These are phyloP conservation scores for Catonia carolina DNA, from an alignment of 2,888 invertebrate genomes.

Conservation along the genomic window DNA sequence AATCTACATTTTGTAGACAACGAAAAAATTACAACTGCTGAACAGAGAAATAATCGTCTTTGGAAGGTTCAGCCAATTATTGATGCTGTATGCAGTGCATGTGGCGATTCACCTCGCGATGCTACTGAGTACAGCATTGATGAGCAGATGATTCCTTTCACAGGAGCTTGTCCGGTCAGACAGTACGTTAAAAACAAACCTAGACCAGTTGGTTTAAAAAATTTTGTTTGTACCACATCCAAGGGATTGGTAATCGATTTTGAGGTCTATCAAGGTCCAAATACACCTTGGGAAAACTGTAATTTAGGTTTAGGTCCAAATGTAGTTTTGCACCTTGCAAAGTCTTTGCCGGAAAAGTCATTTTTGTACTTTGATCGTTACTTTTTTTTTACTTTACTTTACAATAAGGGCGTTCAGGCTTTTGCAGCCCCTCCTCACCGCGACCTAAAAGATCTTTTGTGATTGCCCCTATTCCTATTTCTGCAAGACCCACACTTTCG, in stretches of 20 bases:
- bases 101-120: neutral
- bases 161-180: constrained; percentile 1
- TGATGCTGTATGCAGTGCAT: neutral
- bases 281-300: neutral
- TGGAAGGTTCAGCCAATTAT: too few species aligned
- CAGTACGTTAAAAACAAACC: constrained; percentile 13
- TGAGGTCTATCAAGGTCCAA: constrained; percentile 5
- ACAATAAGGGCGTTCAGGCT: too few species aligned
- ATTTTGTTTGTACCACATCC: too few species aligned
- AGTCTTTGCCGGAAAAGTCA: neutral
- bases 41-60: neutral
- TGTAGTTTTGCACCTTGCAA: neutral
- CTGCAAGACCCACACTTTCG: too few species aligned
- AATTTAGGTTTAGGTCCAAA: constrained; percentile 3
- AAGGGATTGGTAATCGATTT: neutral
- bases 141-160: too few species aligned
- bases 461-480: too few species aligned
- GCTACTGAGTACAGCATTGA: neutral
- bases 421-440: too few species aligned
- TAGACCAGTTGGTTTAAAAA: constrained; percentile 14
- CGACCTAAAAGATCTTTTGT: too few species aligned
- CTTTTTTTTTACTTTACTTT: too few species aligned
- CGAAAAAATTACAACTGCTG: neutral
- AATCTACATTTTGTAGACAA: constrained; percentile 1
- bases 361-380: constrained; percentile 1